phyloP scores from a whole-genome alignment of 2,888 invertebrate species.

The Metallyticus violacea region DNA sequence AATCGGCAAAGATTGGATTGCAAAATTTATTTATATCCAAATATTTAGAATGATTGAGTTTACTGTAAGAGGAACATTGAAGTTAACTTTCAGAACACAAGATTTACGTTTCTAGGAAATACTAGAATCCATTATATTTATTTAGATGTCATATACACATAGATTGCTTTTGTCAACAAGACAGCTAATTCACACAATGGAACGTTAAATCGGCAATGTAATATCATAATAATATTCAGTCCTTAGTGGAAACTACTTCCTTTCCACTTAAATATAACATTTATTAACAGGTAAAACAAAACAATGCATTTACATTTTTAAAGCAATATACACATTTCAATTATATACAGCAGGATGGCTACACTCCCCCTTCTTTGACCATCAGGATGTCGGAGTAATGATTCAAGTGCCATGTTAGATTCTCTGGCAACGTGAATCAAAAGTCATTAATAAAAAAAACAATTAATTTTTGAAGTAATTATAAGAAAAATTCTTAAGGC shows the following conservation, averaged over 20 bases:
- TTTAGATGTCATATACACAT: neutral
- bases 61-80: too few species aligned
- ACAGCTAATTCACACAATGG: neutral
- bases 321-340: neutral
- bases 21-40: too few species aligned
- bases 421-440: too few species aligned
- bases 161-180: neutral
- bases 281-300: neutral
- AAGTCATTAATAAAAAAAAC: too few species aligned
- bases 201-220: neutral
- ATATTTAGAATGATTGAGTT: too few species aligned
- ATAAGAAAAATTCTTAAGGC: too few species aligned
- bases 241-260: neutral
- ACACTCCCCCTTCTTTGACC: neutral
- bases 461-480: too few species aligned
- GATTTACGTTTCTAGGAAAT: neutral
- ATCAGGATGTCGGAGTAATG: neutral
- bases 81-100: neutral
- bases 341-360: neutral
- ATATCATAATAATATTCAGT: neutral
- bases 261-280: neutral
- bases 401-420: too few species aligned
- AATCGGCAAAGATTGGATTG: too few species aligned
- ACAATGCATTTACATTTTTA: neutral
- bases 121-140: neutral